Evolutionary conservation across 1,140 invertebrate species (phyloP), one percentile per base, ranked within the genome.

Genomic region (Steinernema khuongi): DNA sequence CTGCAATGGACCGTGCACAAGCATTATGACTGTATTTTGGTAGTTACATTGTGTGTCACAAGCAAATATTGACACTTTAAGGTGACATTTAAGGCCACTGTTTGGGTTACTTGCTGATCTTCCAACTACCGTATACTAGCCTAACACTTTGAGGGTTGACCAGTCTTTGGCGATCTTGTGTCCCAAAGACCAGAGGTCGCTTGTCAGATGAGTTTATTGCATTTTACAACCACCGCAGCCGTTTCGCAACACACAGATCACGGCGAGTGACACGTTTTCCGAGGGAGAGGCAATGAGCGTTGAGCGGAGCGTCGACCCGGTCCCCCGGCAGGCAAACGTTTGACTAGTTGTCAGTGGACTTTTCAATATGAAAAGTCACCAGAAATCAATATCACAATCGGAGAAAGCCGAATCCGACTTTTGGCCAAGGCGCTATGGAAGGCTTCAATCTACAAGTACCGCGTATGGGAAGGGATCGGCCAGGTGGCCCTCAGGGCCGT

Each of bases 271-370:
- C 19, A 22, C 50, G 50, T 60, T 2, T 60, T 26, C 50, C 7
- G 50, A 41, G 50, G 50, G 19, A 60, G 11, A 60, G 50, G 50
- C 50, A 60, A 60, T 26, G 50, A 60, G 22, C 50, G 26, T 60
- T 60, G 50, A 60, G 50, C 50, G 26, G 26, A 41, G 36, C n/a
- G 36, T 60, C 19, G 50, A 22, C 50, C 50, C 50, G 19, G 14
- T 26, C 50, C 50, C 22, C 50, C 50, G 50, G 26, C 19, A 14
- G 50, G 50, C 19, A 60, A 60, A 60, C 50, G 26, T 60, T 4
- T 60, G 50, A 60, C 50, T 60, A 60, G 50, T 7, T 7, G n/a
- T 41, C n/a, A 14, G 14, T 7, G 19, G 50, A 60, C 2, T 60
- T 60, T 60, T 60, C 50, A 60, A 60, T 60, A 60, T 60, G 50